Percentiles rank a stretch among this genome's conserved stretches.
Evolutionary conservation across 2,113 vertebrate species (phyloP).

Genomic region (Ophiodon elongatus): DNA sequence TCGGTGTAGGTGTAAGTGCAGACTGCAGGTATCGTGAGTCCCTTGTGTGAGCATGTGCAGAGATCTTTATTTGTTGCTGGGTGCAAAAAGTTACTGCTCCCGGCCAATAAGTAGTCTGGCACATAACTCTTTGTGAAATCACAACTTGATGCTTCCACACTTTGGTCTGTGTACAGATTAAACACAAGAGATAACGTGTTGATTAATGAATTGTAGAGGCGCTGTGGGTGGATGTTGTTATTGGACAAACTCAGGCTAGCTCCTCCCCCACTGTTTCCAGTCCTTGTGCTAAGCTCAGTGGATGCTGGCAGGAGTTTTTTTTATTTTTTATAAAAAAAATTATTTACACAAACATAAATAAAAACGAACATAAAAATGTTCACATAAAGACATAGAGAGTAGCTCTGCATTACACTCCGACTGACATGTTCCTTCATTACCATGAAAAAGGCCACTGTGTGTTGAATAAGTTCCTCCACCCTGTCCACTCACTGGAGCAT

Average conservation of each 20-base stretch:
- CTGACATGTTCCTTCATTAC: background rate
- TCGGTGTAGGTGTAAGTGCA: slow-evolving; percentile 26
- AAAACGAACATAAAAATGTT: background rate
- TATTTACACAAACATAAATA: too few relatives aligned
- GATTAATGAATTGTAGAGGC: background rate
- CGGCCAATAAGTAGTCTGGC: slow-evolving; percentile 13
- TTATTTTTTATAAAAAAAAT: too few relatives aligned
- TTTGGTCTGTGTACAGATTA: background rate
- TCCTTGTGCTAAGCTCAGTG: background rate
- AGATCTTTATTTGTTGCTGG: slow-evolving; percentile 1
- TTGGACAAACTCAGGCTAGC: background rate
- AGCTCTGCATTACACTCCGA: background rate
- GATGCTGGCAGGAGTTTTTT: background rate
- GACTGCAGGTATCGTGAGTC: slow-evolving; percentile 13
- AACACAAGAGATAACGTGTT: background rate
- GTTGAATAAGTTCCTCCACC: too few relatives aligned
- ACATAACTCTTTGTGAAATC: slow-evolving; percentile 13
- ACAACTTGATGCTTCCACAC: background rate
- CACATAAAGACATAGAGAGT: background rate
- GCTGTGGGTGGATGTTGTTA: background rate
- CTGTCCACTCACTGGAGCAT: background rate
- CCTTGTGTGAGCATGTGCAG: slow-evolving; percentile 14
- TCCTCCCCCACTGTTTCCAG: background rate
- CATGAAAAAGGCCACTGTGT: background rate
- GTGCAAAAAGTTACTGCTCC: slow-evolving; percentile 23